Evolutionary conservation across 2,888 invertebrate species (phyloP), one percentile per base, ranked within the genome.

Genomic region (Carcina quercana): DNA sequence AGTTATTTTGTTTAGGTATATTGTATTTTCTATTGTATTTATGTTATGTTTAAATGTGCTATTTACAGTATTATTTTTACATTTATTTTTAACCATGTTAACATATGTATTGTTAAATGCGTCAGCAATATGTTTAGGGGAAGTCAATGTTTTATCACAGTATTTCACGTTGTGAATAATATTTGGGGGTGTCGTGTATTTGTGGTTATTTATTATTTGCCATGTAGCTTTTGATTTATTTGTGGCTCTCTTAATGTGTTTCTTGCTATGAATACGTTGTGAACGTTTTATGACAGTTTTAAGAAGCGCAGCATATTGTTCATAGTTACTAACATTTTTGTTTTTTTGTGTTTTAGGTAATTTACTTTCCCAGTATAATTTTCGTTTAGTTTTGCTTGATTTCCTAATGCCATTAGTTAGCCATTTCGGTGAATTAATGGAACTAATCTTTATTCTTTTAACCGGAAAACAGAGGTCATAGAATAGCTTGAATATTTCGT

Each of bases 251-350:
- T 15, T 14, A 15, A 26, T 26, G 11, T 14, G 15, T 14, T 26
- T 26, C 5, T 26, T 26, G 15, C 15, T 26, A n/a, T 26, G 15
- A 6, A 26, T 26, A n/a, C 15, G 7, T 15, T 14, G 14, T n/a
- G 26, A 26, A 8, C 6, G 13, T 3, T 15, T n/a, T 26, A 26
- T 26, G 27, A 25, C 27, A 30, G 17, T 19, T 13, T 21, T 21
- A n/a, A 21, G 21, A 7, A 17, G n/a, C n/a, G n/a, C n/a, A n/a
- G n/a, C n/a, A n/a, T n/a, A n/a, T n/a, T n/a, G n/a, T n/a, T n/a
- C n/a, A n/a, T n/a, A n/a, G n/a, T n/a, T n/a, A n/a, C n/a, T n/a
- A n/a, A n/a, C n/a, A n/a, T n/a, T n/a, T n/a, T n/a, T n/a, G n/a
- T n/a, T n/a, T n/a, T n/a, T n/a, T n/a, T n/a, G n/a, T n/a, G n/a